Evolutionary conservation across 2,113 vertebrate species (phyloP), one percentile per base, ranked within the genome.

Genomic region (Barnardius zonarius): DNA sequence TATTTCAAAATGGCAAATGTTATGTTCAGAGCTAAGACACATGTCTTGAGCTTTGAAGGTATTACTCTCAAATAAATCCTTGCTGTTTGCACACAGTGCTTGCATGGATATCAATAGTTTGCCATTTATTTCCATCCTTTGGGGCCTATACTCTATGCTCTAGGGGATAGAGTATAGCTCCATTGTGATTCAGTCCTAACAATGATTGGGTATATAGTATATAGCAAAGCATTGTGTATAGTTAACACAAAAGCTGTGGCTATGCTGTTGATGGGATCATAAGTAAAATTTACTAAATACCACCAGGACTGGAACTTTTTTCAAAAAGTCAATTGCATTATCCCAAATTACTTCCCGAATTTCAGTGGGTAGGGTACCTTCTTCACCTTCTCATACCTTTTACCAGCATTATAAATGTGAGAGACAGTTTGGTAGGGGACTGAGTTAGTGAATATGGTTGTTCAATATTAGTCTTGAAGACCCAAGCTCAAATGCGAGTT

Each of bases 401-500:
- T 15, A 59, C 33, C 33, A 35, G 33, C 10, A 9, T 59, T 51
- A 7, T 3, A 67, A 24, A 16, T 59, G 37, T 67, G 69, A 74
- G 37, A 44, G 14, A 17, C 35, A 51, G 27, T 51, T 59, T 0
- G 0, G 19, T 44, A 44, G 64, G 41, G 15, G 9, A 5, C 57
- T 59, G 20, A 41, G 13, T 59, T 74, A 6, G 57, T 74, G 49
- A 67, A 66, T 67, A 44, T 51, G 43, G 2, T 17, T 23, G 43
- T 74, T 66, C 10, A 73, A 13, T 13, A 57, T 59, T 14, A n/a
- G 7, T 73, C 57, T 67, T 57, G 10, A 67, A 82, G 35, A 5
- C 27, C 13, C 7, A 59, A 4, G 2, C 41, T 74, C 35, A 18
- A 2, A 51, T 0, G 1, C 28, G 27, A 59, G n/a, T 55, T 55